Evolutionary conservation across 1,140 invertebrate species (phyloP), one percentile per base, ranked within the genome.

Genomic region (Panonychus citri): DNA sequence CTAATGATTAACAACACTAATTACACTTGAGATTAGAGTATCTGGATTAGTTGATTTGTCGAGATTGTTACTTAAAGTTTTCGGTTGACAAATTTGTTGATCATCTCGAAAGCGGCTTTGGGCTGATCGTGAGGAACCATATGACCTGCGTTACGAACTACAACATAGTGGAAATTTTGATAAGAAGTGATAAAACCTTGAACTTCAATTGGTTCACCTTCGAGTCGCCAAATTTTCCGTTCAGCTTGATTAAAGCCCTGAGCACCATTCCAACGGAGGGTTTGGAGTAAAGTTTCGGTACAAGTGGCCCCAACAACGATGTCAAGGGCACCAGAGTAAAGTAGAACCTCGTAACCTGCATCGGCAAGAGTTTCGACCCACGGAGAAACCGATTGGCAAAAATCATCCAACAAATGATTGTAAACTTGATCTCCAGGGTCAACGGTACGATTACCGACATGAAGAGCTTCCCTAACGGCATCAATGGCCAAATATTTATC

Each of bases 41-140:
- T n/a, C n/a, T n/a, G n/a, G n/a, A n/a, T n/a, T n/a, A n/a, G n/a
- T n/a, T n/a, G n/a, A n/a, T n/a, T n/a, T n/a, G n/a, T n/a, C n/a
- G n/a, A n/a, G n/a, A n/a, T n/a, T n/a, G n/a, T n/a, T 34, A 34
- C 12, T 34, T 34, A 34, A 8, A 46, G 43, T n/a, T 46, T 19
- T 21, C n/a, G n/a, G 3, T 46, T 46, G 30, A 82, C 81, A 57
- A 89, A 82, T 64, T 79, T 73, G 25, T 77, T 77, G 52, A 90
- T 82, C 63, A 90, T 71, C 66, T 84, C 80, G 19, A 79, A 73
- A 1, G 78, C 77, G 76, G 81, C 81, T 56, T 76, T 76, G 0
- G 85, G 84, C 64, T 88, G 83, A 70, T 88, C 83, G 25, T 72
- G 70, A 0, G 85, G 83, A 21, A 84, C 78, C 76, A 86, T 83